Evolutionary conservation across 2,797 vertebrate species (phyloP).

Genomic region (Eulemur coronatus): DNA sequence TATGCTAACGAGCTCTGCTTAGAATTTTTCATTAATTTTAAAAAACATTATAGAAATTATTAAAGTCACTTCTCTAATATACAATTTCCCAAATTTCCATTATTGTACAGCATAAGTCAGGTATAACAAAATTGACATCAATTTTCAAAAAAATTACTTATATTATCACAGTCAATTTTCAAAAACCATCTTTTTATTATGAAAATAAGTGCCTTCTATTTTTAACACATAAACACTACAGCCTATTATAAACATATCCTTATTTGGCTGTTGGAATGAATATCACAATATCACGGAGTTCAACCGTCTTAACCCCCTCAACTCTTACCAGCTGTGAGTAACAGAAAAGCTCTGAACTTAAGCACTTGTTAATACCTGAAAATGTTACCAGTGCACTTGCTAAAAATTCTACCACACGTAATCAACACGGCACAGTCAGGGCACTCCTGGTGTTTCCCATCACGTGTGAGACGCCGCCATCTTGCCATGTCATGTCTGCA

Average conservation of each 20-base stretch:
- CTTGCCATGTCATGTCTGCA: rapidly evolving
- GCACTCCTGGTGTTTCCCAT: rapidly evolving
- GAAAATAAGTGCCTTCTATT: neutral
- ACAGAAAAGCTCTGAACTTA: neutral
- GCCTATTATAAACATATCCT: neutral
- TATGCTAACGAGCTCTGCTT: neutral
- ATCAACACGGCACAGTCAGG: rapidly evolving
- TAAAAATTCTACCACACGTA: neutral
- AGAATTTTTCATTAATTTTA: neutral
- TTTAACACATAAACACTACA: neutral
- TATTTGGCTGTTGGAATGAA: rapidly evolving
- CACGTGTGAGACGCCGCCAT: rapidly evolving
- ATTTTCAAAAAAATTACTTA: neutral
- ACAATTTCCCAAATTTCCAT: neutral
- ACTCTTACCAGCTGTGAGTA: neutral
- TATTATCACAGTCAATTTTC: neutral
- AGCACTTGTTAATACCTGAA: neutral
- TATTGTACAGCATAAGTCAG: neutral
- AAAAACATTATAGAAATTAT: neutral
- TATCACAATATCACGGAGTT: rapidly evolving
- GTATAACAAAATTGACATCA: neutral
- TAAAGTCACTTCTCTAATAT: neutral
- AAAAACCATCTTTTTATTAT: neutral
- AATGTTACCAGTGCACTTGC: neutral
- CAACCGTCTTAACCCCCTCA: neutral